phyloP scores from a whole-genome alignment of 2,113 vertebrate species.

The Cyprinodon tularosa region DNA sequence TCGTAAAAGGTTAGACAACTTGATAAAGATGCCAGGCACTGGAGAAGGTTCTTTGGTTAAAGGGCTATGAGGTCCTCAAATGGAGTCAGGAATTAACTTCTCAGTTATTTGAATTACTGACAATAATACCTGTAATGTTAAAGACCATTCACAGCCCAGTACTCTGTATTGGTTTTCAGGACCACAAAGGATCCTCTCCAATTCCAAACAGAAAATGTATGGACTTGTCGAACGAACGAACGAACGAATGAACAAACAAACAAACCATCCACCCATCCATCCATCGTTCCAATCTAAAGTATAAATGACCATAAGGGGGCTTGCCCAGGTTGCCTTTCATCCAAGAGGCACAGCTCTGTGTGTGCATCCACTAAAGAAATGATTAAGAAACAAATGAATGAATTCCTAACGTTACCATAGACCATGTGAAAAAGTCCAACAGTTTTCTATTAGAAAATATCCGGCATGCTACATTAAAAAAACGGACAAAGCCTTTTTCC shows the following conservation, averaged over 20 bases:
- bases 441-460: neutral
- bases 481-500: conserved; percentile 46
- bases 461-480: neutral
- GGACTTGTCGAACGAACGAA: neutral
- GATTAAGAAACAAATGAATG: neutral
- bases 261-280: no score
- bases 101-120: no score
- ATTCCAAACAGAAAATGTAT: no score
- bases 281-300: no score
- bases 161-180: neutral
- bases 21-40: neutral
- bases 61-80: neutral
- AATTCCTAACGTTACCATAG: neutral
- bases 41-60: neutral
- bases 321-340: neutral
- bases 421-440: neutral
- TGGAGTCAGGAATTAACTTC: neutral
- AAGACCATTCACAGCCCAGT: neutral
- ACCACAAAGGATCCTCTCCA: no score
- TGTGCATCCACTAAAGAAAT: neutral
- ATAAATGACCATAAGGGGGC: neutral
- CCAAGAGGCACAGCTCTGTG: neutral
- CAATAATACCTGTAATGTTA: no score
- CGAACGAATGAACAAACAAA: no score
- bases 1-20: neutral